Evolutionary conservation across 2,113 vertebrate genomes (phyloP).

Genomic region (Pampusana beccarii): DNA sequence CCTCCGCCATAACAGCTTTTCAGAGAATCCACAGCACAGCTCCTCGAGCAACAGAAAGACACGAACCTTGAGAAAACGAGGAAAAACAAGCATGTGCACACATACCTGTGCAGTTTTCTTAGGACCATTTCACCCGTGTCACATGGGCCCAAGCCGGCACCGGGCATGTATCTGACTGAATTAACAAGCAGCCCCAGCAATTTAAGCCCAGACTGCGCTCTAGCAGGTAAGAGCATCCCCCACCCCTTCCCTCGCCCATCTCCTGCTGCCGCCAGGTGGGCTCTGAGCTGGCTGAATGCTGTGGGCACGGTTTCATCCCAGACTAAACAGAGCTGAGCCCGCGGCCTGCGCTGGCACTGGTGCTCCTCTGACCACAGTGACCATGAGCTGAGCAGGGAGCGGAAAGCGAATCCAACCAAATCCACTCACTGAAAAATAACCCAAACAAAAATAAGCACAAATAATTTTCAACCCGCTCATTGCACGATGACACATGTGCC

Average conservation of each 20-base stretch:
- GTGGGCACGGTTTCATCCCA: neutral
- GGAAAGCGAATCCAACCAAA: neutral
- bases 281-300: neutral
- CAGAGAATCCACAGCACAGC: neutral
- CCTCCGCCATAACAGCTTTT: neutral
- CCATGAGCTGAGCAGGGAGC: neutral
- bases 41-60: neutral
- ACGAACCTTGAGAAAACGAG: neutral
- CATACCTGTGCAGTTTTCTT: neutral
- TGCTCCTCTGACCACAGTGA: neutral
- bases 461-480: neutral
- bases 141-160: neutral
- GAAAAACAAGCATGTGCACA: rapidly evolving
- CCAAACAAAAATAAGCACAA: neutral
- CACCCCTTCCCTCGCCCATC: neutral
- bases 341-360: neutral
- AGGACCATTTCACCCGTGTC: neutral
- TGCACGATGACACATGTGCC: rapidly evolving
- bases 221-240: neutral
- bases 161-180: neutral
- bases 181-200: neutral
- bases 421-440: neutral
- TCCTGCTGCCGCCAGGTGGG: neutral
- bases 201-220: neutral
- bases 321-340: neutral